A percentile compares a stretch with the other conserved stretches of the same genome.
These are phyloP conservation scores for Zalophus californianus DNA, from an alignment of 2,797 vertebrate genomes.

Conservation along the genomic window DNA sequence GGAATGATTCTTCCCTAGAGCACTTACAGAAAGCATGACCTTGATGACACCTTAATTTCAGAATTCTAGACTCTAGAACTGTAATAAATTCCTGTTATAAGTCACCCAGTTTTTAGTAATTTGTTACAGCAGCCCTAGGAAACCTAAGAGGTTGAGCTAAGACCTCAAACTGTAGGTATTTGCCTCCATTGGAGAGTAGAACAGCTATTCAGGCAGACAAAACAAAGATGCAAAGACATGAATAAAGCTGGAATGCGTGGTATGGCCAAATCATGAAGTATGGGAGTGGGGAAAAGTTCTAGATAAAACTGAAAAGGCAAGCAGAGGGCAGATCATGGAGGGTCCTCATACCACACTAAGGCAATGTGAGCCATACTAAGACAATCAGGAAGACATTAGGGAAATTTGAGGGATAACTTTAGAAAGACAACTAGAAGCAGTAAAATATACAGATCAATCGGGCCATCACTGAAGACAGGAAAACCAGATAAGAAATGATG, in stretches of 20 bases:
- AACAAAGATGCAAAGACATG: neutral
- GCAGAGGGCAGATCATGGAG: neutral
- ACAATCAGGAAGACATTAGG: neutral
- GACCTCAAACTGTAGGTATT: neutral
- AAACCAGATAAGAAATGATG: slow-evolving; percentile 15
- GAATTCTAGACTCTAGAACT: neutral
- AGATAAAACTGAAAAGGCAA: neutral
- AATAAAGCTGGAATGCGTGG: slow-evolving; percentile 33
- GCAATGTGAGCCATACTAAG: neutral
- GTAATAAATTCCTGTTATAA: slow-evolving; percentile 5
- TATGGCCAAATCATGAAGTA: slow-evolving; percentile 13
- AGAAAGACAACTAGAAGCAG: neutral
- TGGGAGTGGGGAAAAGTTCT: neutral
- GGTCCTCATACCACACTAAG: neutral
- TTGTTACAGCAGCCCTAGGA: neutral
- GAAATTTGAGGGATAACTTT: neutral
- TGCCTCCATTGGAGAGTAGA: neutral
- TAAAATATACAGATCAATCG: neutral
- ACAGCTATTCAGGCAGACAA: neutral
- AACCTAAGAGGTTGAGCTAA: slow-evolving; percentile 5
- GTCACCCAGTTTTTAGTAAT: neutral
- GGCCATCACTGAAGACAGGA: slow-evolving; percentile 30
- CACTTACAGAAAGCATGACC: neutral
- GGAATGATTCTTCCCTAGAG: neutral
- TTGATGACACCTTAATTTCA: neutral